These are phyloP conservation scores for Lypha dubia DNA, from an alignment of 2,888 invertebrate species.

Conservation along the genomic window DNA sequence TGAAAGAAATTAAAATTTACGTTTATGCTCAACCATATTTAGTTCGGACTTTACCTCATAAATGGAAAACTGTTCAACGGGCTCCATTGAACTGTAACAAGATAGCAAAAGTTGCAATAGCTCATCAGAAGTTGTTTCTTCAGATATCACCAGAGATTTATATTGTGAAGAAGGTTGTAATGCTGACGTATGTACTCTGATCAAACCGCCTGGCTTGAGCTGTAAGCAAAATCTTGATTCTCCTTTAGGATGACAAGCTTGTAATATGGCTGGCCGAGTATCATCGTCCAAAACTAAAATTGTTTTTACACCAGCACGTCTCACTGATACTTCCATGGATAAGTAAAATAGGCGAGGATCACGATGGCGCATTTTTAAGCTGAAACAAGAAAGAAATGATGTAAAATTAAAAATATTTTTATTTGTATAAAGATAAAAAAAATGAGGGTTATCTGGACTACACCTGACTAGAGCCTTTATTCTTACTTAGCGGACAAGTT, in stretches of 20 bases:
- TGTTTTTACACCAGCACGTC: constrained; percentile 92
- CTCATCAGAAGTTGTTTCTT: constrained; percentile 94
- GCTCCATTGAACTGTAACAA: constrained; percentile 92
- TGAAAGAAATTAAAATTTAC: neutral
- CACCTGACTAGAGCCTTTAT: no score
- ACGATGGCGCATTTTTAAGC: constrained; percentile 92
- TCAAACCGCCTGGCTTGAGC: constrained; percentile 94
- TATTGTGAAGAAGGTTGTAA: constrained; percentile 96
- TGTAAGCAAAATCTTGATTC: constrained; percentile 96
- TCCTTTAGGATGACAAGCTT: constrained; percentile 96
- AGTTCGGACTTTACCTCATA: constrained; percentile 88
- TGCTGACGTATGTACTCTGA: constrained; percentile 95
- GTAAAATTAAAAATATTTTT: no score
- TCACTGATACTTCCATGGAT: constrained; percentile 96
- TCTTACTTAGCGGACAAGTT: no score
- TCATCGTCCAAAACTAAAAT: constrained; percentile 93
- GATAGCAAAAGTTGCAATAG: constrained; percentile 92
- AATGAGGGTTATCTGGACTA: no score
- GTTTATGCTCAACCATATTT: neutral
- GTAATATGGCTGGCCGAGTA: constrained; percentile 94
- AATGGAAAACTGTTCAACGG: constrained; percentile 93
- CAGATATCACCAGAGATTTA: constrained; percentile 94
- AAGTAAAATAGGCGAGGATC: constrained; percentile 96
- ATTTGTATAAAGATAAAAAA: no score
- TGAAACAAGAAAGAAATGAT: constrained; percentile 60